Evolutionary conservation across 2,888 invertebrate genomes (phyloP), one percentile per base, ranked within the genome.

Genomic region (Prostheceraeus crozeri): DNA sequence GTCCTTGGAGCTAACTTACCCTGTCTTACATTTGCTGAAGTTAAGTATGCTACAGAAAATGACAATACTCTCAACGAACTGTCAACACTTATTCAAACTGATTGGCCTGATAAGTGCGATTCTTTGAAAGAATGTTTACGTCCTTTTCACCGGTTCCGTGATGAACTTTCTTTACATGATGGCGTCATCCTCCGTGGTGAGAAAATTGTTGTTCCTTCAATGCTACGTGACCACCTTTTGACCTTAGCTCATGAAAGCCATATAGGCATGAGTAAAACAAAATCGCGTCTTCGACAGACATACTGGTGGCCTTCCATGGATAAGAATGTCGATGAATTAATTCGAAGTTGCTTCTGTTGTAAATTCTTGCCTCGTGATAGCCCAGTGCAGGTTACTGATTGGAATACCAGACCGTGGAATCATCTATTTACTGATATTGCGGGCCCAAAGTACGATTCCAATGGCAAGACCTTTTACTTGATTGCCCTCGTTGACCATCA

Each of bases 211-310:
- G 35, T 35, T 54, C 54, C 54, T 35, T 54, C 54, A 21, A 19
- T 21, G 33, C 4, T 54, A 23, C 27, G 54, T 33, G 6, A 54
- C 28, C 31, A 28, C 31, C 31, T 54, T 4, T 21, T 54, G 21
- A 19, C 27, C 35, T 54, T 54, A 19, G 48, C 45, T 28, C 54
- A 54, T 27, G 31, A 51, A 51, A 27, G 52, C n/a, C 52, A 51
- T 51, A 19, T 28, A 16, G 52, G 52, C 11, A 31, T 31, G 27
- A 51, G 27, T 28, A 31, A 51, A 27, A 28, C 27, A n/a, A 51
- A 51, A 51, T n/a, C 23, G 14, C n/a, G n/a, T n/a, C n/a, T n/a
- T n/a, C n/a, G n/a, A n/a, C n/a, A n/a, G n/a, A n/a, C 31, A 16
- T 30, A 51, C 31, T 51, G 52, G 52, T 51, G 52, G 52, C 52